phyloP scores from a whole-genome alignment of 2,797 vertebrate species.

The Monodelphis domestica region DNA sequence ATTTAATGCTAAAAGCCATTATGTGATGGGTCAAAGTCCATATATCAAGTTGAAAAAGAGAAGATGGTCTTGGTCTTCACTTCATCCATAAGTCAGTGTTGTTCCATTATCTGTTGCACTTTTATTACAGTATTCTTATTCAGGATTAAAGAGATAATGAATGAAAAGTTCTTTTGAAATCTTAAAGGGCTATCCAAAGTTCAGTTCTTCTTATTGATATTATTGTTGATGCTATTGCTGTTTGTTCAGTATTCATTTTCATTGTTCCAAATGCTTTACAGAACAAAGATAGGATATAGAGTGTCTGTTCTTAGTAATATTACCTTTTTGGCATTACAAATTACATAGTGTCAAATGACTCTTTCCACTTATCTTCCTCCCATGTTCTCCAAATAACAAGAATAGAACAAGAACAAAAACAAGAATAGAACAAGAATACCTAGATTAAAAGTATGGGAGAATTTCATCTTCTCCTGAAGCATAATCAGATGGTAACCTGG shows the following conservation, averaged over 20 bases:
- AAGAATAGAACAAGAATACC: not conserved
- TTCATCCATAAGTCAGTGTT: conserved; percentile 19
- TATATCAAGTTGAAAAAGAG: conserved; percentile 59
- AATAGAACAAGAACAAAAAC: conserved; percentile 5
- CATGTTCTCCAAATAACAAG: conserved; percentile 1
- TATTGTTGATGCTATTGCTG: not conserved
- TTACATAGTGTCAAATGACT: not conserved
- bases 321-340: not conserved
- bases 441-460: not conserved
- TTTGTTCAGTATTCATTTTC: conserved; percentile 40
- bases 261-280: conserved; percentile 43
- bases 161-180: not conserved
- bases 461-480: not conserved
- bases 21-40: conserved; percentile 61
- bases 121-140: not conserved
- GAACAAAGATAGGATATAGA: conserved; percentile 37
- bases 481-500: not conserved
- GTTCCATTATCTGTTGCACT: conserved; percentile 14
- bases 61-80: conserved; percentile 7
- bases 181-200: not conserved
- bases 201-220: not conserved
- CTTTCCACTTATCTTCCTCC: conserved; percentile 6
- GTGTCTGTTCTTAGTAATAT: conserved; percentile 16
- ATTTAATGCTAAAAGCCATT: conserved; percentile 52
- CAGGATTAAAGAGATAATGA: not conserved